A percentile compares a stretch with the other conserved stretches of the same genome.
Conservation (phyloP, 64 coral and sea anemone species). For the Dendrophyllia cribrosa region DNA sequence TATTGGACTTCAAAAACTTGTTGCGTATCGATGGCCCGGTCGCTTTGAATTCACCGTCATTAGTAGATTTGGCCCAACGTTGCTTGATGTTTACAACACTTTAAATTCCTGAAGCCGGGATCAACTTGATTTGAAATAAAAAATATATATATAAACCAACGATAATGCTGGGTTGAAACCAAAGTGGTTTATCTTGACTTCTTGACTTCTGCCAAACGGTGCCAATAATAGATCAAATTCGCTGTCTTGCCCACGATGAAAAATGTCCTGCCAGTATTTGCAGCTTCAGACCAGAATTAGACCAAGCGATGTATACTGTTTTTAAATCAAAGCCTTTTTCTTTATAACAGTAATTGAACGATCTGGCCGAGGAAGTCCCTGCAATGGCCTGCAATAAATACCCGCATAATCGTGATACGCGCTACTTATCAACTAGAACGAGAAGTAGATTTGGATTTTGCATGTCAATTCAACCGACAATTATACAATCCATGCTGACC, state of each 20-base stretch:
- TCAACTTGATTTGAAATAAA: no score
- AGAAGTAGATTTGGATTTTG: background rate
- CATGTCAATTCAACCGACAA: background rate
- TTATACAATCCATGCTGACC: no score
- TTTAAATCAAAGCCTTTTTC: no score
- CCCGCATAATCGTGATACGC: background rate
- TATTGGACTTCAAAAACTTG: no score
- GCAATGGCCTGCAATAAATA: no score
- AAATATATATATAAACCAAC: no score
- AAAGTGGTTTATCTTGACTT: background rate
- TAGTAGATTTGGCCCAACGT: no score
- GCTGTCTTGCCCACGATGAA: background rate
- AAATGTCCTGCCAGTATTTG: background rate
- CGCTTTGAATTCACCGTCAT: no score
- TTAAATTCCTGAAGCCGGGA: no score
- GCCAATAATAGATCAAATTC: background rate
- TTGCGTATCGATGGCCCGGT: no score
- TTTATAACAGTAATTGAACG: background rate
- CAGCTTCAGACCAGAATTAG: background rate
- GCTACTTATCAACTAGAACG: background rate
- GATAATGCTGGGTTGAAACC: background rate
- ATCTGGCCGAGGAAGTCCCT: background rate
- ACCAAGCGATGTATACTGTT: background rate
- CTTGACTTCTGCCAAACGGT: no score
- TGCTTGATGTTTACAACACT: no score